Evolutionary conservation across 2,113 vertebrate genomes (phyloP), one percentile per base, ranked within the genome.

Genomic region (Lasiurus borealis): DNA sequence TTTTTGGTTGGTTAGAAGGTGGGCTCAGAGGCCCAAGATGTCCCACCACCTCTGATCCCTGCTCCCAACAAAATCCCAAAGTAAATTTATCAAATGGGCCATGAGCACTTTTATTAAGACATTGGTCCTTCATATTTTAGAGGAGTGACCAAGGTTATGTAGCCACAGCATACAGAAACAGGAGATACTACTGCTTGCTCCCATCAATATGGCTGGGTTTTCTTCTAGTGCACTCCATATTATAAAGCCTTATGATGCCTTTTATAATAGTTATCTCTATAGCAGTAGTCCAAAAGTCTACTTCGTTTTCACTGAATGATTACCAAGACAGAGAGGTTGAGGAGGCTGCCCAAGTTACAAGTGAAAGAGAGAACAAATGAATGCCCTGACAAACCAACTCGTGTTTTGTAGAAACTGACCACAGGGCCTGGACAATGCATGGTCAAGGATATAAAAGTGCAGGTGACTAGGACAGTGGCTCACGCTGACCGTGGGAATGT

Each of bases 401-500:
- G 23, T 15, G 9, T 36, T 66, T 50, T 80, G 68, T 54, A 80
- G 59, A 10, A 44, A 78, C 34, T 46, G 25, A 19, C 15, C 29
- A 85, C 1, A 21, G 48, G 18, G 52, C 14, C 14, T 29, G 57
- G 68, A 72, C 8, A 34, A 6, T 25, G 19, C 64, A 48, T 2
- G 2, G 5, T 66, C 21, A 7, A 29, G 1, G 69, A 2, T 48
- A 78, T 6, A 40, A 31, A 36, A 48, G 46, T 27, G 21, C 68
- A 54, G 14, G 12, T 15, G 34, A 62, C 14, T 2, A 1, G 62
- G 59, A 89, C 9, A 15, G n/a, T 14, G 40, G 34, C 16, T 6
- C 34, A 31, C 27, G 15, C 54, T 8, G 44, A 73, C 0, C 1
- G n/a, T 1, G 0, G 2, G 16, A 46, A n/a, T 40, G 0, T 18